Conservation (phyloP, 2,797 vertebrate genomes). For the Sus cebifrons region DNA sequence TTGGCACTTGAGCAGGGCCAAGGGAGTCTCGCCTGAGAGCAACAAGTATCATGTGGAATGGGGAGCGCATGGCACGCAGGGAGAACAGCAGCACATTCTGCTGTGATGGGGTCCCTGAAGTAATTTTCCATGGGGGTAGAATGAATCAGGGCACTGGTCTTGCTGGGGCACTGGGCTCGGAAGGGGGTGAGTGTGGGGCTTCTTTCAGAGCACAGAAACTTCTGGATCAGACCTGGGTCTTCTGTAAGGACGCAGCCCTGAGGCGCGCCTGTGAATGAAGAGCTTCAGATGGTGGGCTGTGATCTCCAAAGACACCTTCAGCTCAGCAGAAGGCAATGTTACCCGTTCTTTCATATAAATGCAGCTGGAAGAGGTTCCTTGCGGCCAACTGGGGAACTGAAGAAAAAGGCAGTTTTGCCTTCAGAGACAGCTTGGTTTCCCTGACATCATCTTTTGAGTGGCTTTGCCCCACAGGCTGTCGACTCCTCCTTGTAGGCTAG, state of each 20-base stretch:
- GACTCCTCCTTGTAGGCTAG: not conserved
- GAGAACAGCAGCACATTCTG: no score
- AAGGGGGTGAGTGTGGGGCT: fast-evolving
- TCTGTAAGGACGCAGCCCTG: not conserved
- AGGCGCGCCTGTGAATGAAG: not conserved
- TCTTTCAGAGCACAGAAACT: fast-evolving
- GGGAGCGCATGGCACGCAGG: fast-evolving
- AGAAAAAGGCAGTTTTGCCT: not conserved
- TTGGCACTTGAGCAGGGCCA: not conserved
- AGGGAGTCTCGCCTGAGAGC: not conserved
- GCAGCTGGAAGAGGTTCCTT: not conserved
- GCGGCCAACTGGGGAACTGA: not conserved
- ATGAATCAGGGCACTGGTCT: not conserved
- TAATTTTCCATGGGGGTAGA: not conserved
- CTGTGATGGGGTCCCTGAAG: not conserved
- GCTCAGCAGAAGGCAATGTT: not conserved
- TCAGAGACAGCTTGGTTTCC: not conserved
- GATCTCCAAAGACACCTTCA: not conserved
- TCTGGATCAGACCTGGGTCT: not conserved
- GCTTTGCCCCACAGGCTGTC: no score
- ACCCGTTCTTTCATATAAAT: not conserved
- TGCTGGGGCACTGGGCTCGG: not conserved
- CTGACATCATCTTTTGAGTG: not conserved
- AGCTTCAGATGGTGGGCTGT: not conserved
- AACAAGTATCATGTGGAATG: not conserved